A percentile compares a stretch with the other conserved stretches of the same genome.
These are phyloP conservation scores for Gobiocypris rarus DNA, from an alignment of 2,113 vertebrate species.

Conservation along the genomic window DNA sequence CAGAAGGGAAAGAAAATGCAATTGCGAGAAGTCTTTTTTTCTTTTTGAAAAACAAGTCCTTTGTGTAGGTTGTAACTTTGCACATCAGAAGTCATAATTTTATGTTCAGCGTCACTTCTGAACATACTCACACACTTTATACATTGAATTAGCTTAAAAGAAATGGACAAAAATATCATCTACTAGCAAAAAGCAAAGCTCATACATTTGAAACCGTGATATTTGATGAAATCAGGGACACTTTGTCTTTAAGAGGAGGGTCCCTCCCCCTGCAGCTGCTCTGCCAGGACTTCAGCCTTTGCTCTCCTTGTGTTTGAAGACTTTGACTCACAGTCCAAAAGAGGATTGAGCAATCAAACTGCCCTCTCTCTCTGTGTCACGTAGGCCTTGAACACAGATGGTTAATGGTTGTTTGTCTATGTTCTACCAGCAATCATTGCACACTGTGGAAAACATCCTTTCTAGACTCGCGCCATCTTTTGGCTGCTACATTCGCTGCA, in stretches of 20 bases:
- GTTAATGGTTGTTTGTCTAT: conserved; percentile 70
- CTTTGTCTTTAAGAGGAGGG: conserved; percentile 66
- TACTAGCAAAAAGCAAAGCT: not conserved
- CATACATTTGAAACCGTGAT: not conserved
- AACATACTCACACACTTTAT: not conserved
- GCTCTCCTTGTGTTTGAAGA: conserved; percentile 68
- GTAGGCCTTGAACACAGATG: conserved; percentile 56
- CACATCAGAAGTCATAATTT: not conserved
- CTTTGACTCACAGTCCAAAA: conserved; percentile 58
- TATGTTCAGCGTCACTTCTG: not conserved
- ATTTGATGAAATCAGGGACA: not conserved
- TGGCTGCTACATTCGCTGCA: not conserved
- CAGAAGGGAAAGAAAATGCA: not conserved
- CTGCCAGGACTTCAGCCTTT: conserved; percentile 63
- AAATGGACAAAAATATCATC: not conserved
- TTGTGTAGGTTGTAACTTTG: not conserved
- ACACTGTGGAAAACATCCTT: conserved; percentile 9
- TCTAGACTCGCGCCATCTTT: conserved; percentile 12
- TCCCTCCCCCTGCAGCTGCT: conserved; percentile 63
- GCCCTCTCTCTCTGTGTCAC: conserved; percentile 61
- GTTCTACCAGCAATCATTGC: conserved; percentile 54
- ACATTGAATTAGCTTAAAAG: not conserved
- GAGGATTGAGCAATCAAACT: conserved; percentile 69
- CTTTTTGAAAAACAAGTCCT: not conserved
- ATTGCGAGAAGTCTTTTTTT: no score